These are phyloP conservation scores for Clepsis dumicolana DNA, from an alignment of 2,888 invertebrate species.

Conservation along the genomic window DNA sequence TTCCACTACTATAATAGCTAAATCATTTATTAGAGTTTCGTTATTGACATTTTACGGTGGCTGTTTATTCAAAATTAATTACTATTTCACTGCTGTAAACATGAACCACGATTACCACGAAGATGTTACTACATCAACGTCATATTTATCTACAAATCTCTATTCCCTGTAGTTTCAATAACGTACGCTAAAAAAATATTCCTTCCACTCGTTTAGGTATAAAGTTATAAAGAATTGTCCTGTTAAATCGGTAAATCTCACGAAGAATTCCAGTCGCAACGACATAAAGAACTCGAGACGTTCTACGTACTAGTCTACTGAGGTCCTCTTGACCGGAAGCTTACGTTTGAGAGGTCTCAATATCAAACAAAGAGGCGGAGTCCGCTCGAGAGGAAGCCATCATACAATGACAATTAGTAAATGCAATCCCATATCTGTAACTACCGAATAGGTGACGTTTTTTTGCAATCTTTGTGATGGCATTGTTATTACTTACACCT, in stretches of 20 bases:
- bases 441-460: background rate
- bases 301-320: background rate
- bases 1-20: too few species aligned
- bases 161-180: too few species aligned
- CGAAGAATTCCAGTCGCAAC: background rate
- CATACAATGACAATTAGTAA: background rate
- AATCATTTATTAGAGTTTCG: too few species aligned
- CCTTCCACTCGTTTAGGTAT: too few species aligned
- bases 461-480: background rate
- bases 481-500: background rate
- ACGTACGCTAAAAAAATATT: too few species aligned
- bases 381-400: background rate
- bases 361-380: background rate
- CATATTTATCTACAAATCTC: too few species aligned
- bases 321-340: background rate
- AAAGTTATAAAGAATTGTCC: background rate
- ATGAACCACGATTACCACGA: too few species aligned
- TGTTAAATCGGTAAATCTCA: background rate
- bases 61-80: background rate
- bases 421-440: background rate
- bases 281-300: background rate
- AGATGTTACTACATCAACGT: too few species aligned
- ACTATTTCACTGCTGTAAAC: background rate
- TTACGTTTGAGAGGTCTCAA: background rate
- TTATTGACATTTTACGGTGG: background rate